Percentiles rank a stretch among this genome's conserved stretches.
These are phyloP conservation scores for Rhinopomastus cyanomelas DNA, from an alignment of 2,113 vertebrate species.

Conservation along the genomic window DNA sequence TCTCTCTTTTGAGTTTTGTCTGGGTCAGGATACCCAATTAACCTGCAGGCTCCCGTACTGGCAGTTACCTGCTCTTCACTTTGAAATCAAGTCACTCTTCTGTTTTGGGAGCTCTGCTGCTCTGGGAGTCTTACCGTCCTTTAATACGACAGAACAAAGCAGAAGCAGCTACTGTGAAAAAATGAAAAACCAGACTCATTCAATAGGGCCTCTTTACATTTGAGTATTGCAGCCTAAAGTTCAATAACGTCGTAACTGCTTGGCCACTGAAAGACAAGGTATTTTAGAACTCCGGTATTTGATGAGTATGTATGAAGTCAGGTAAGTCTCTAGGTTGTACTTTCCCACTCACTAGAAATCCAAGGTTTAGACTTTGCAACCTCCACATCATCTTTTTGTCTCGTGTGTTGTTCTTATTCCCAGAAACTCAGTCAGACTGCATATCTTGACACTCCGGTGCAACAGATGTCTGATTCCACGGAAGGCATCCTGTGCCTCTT, in stretches of 20 bases:
- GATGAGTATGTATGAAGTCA: conserved; percentile 1
- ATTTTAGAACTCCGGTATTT: conserved; percentile 25
- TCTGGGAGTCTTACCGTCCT: conserved; percentile 50
- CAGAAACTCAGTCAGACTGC: not conserved
- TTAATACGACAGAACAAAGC: conserved; percentile 55
- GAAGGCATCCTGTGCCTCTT: not conserved
- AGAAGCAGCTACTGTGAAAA: conserved; percentile 22
- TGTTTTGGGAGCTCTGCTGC: conserved; percentile 55
- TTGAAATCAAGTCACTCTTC: conserved; percentile 68
- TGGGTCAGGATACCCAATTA: conserved; percentile 74
- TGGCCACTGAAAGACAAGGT: conserved; percentile 2
- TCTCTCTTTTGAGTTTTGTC: conserved; percentile 68
- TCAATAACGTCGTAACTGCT: conserved; percentile 51
- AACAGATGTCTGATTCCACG: not conserved
- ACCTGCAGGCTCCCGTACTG: conserved; percentile 55
- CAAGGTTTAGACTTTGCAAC: not conserved
- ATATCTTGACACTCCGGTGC: not conserved
- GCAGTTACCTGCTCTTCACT: conserved; percentile 69
- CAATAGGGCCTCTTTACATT: conserved; percentile 21
- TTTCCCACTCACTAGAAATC: not conserved
- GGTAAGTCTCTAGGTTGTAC: conserved; percentile 17
- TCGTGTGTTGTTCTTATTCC: not conserved
- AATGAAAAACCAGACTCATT: not conserved
- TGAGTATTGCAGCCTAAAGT: conserved; percentile 29
- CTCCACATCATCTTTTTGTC: not conserved